phyloP scores from a whole-genome alignment of 2,888 invertebrate genomes.

The Microctonus brassicae region DNA sequence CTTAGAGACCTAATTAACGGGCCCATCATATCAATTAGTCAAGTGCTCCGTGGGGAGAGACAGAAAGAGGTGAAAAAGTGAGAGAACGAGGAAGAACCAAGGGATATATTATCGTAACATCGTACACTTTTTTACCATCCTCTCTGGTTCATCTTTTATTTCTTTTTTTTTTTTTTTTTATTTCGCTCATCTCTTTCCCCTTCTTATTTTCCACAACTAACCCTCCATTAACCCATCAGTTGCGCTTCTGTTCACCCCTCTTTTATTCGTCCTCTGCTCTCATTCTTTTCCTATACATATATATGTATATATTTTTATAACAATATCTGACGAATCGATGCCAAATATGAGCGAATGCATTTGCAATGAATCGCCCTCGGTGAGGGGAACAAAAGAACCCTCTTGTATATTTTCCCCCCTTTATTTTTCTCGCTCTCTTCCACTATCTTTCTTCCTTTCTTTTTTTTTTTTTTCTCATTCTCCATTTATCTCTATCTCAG shows the following conservation, averaged over 20 bases:
- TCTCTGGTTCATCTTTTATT: background rate
- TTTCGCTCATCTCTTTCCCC: background rate
- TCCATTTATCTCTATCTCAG: slow-evolving; percentile 59
- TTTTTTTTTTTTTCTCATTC: slow-evolving; percentile 49
- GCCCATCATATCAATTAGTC: slow-evolving; percentile 24
- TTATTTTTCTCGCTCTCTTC: slow-evolving; percentile 38
- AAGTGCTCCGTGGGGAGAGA: background rate
- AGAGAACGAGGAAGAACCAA: background rate
- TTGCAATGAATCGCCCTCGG: slow-evolving; percentile 24
- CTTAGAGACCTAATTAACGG: slow-evolving; percentile 25
- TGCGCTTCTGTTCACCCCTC: slow-evolving; percentile 23
- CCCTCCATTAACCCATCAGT: slow-evolving; percentile 22
- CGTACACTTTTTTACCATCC: background rate
- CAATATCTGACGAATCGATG: slow-evolving; percentile 52
- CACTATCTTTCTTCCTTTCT: slow-evolving; percentile 41
- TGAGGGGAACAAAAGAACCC: slow-evolving; percentile 15
- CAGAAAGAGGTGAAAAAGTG: slow-evolving; percentile 6
- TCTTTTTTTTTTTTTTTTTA: background rate
- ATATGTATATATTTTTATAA: slow-evolving; percentile 18
- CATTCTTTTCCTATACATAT: no score
- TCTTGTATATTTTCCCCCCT: slow-evolving; percentile 25
- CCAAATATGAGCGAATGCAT: slow-evolving; percentile 54
- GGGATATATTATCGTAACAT: background rate
- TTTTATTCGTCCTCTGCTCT: slow-evolving; percentile 24
- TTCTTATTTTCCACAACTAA: slow-evolving; percentile 5